phyloP scores from a whole-genome alignment of 1,140 invertebrate species.

The Apolygus lucorum region DNA sequence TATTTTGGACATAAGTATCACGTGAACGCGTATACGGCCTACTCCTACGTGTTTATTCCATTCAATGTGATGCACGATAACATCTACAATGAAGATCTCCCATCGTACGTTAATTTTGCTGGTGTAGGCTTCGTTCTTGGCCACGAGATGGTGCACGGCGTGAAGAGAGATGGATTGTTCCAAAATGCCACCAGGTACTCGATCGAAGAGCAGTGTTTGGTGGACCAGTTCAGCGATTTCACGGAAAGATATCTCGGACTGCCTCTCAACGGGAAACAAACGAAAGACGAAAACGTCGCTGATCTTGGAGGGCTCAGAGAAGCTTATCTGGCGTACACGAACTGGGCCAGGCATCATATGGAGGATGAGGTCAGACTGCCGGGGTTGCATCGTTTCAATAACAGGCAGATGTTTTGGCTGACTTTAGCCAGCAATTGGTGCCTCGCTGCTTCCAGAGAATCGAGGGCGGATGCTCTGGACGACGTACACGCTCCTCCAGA shows the following conservation, averaged over 20 bases:
- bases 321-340: conserved; percentile 76
- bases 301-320: conserved; percentile 84
- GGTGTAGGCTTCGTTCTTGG: conserved; percentile 88
- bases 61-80: background rate
- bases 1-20: background rate
- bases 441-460: conserved; percentile 51
- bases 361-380: conserved; percentile 56
- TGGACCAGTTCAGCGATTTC: conserved; percentile 60
- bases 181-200: conserved; percentile 57
- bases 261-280: conserved; percentile 71
- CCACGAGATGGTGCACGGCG: conserved; percentile 85
- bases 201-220: conserved; percentile 53
- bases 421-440: conserved; percentile 61
- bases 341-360: no score
- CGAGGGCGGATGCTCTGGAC: conserved; percentile 28
- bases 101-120: conserved; percentile 59
- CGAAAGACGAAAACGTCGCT: conserved; percentile 86
- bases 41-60: background rate
- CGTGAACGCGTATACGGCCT: background rate
- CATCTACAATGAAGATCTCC: background rate
- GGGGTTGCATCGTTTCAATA: conserved; percentile 45
- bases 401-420: conserved; percentile 71
- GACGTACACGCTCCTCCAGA: conserved; percentile 67
- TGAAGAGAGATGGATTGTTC: conserved; percentile 55
- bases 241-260: conserved; percentile 39